Evolutionary conservation across 2,113 vertebrate species (phyloP), one percentile per base, ranked within the genome.

Genomic region (Ammodytes dubius): DNA sequence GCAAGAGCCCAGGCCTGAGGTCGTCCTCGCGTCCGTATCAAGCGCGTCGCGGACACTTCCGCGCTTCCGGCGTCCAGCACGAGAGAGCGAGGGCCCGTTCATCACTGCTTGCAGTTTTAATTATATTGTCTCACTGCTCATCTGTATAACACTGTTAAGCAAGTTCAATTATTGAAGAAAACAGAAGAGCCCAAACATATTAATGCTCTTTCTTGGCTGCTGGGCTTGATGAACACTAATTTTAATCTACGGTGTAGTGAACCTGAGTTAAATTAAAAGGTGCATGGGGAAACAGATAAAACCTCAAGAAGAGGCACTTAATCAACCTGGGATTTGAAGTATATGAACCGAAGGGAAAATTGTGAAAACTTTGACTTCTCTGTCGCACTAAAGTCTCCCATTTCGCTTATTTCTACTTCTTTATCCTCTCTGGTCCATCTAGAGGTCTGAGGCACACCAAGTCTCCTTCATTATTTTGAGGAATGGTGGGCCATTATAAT

Each of bases 401-500:
- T 82, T 45, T 68, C 58, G 54, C 46, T 27, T 17, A 27, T 74
- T 76, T 78, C 7, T 2, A 35, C 58, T 2, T 72, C 19, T 69
- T 70, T 60, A 74, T 69, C 49, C 52, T 45, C 47, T 75, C 8
- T 68, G 35, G 59, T 49, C 5, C 70, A 52, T 52, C 42, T n/a
- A 9, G 78, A 54, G 37, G 58, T 74, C 79, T 69, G n/a, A 49
- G 42, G 52, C 54, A 19, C 70, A 77, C 37, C 6, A 57, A 46
- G 64, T 45, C 53, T 43, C 17, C 76, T 63, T 85, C 46, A 83
- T 88, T 82, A 88, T 81, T 47, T 27, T 66, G 45, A 70, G 74
- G 49, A 58, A 79, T 84, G 61, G 70, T 69, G 59, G 63, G 54
- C 73, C 64, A 87, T 87, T 86, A 80, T 81, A 45, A 66, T 66